Evolutionary conservation across 2,113 vertebrate genomes (phyloP).

Genomic region (Piaya cayana): DNA sequence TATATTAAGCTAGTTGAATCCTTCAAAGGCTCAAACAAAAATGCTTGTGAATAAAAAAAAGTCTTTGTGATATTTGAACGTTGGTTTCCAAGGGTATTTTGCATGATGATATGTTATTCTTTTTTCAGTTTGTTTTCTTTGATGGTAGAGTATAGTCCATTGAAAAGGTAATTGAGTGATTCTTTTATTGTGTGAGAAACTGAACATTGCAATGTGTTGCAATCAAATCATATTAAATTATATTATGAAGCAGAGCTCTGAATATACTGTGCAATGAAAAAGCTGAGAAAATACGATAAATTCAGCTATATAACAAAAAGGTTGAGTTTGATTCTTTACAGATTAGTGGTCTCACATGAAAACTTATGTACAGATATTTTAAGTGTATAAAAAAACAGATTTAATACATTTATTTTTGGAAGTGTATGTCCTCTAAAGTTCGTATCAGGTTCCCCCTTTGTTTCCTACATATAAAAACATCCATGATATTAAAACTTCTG

Average conservation of each 20-base stretch:
- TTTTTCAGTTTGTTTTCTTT: slow-evolving; percentile 75
- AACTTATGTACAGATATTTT: slow-evolving; percentile 80
- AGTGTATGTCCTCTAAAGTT: slow-evolving; percentile 68
- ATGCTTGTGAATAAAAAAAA: slow-evolving; percentile 68
- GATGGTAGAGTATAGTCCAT: slow-evolving; percentile 77
- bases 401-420: slow-evolving; percentile 80
- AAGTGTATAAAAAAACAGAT: slow-evolving; percentile 78
- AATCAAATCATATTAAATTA: slow-evolving; percentile 73
- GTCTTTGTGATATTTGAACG: slow-evolving; percentile 76
- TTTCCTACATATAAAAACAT: slow-evolving; percentile 25
- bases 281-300: slow-evolving; percentile 59
- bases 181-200: slow-evolving; percentile 77
- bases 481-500: not conserved
- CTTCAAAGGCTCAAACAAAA: slow-evolving; percentile 72
- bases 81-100: slow-evolving; percentile 82
- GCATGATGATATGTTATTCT: slow-evolving; percentile 80
- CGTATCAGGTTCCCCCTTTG: slow-evolving; percentile 71
- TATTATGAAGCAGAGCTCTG: slow-evolving; percentile 76
- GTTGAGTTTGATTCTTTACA: slow-evolving; percentile 72
- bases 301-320: slow-evolving; percentile 36
- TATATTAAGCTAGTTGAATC: slow-evolving; percentile 63
- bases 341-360: slow-evolving; percentile 65
- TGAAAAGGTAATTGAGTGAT: slow-evolving; percentile 79
- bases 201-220: slow-evolving; percentile 76
- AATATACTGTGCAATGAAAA: slow-evolving; percentile 81